Conservation (phyloP, 2,888 invertebrate genomes). For the Diarsia brunnea region DNA sequence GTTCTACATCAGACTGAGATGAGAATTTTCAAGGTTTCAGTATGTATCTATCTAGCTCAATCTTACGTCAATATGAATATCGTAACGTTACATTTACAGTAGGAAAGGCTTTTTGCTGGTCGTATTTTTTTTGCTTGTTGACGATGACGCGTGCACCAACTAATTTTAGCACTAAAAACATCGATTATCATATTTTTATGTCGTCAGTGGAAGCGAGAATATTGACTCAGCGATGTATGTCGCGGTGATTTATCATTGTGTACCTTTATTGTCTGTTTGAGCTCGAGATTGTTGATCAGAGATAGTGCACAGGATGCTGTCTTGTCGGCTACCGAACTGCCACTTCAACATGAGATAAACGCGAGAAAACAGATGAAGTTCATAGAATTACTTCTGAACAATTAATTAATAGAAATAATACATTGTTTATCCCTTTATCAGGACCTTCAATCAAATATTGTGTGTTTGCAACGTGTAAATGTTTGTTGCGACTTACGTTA, state of each 20-base stretch:
- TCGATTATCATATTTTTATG: slow-evolving; percentile 46
- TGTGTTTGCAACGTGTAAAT: not conserved
- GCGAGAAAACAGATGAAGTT: slow-evolving; percentile 45
- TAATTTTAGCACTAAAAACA: slow-evolving; percentile 26
- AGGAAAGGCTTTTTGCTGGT: not conserved
- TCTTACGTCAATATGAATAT: not conserved
- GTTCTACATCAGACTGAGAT: not conserved
- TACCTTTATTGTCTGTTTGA: slow-evolving; percentile 68
- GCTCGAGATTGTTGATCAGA: slow-evolving; percentile 62
- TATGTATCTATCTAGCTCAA: not conserved
- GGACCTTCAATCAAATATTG: not conserved
- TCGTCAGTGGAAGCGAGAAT: slow-evolving; percentile 65
- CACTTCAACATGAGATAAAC: slow-evolving; percentile 56
- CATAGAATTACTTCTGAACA: slow-evolving; percentile 22
- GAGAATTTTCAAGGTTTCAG: not conserved
- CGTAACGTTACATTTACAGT: too few species aligned
- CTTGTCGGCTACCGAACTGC: slow-evolving; percentile 67
- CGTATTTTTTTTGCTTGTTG: not conserved
- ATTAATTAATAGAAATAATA: slow-evolving; percentile 1
- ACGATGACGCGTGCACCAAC: not conserved
- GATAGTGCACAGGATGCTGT: slow-evolving; percentile 76
- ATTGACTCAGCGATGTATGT: slow-evolving; percentile 71
- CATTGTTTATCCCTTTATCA: not conserved
- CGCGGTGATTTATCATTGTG: slow-evolving; percentile 75
- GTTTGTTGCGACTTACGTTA: slow-evolving; percentile 5